Base-by-base conservation (phyloP, 1,140 invertebrate genomes). In the Eurosta solidaginis region DNA sequence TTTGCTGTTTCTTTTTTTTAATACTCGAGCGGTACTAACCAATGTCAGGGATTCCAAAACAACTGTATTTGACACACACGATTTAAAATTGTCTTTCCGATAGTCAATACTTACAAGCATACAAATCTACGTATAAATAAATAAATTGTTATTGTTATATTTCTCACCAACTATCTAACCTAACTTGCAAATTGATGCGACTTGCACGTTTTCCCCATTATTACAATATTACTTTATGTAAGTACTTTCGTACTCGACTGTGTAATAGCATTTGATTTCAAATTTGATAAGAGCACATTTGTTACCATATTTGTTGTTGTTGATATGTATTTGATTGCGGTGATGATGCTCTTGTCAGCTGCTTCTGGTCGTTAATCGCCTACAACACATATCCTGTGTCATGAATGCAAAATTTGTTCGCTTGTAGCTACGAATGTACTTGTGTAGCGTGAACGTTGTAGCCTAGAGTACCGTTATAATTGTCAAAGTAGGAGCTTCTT, bases 121-220 rank as follows among this genome's bases (percentile, higher is more conserved):
- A n/a, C n/a, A n/a, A n/a, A n/a, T n/a, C n/a, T 59, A 33, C 14
- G 7, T 47, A 14, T n/a, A 47, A 33, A 17, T 59, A 17, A 25
- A 29, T 59, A 36, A 17, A 33, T 59, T 25, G 27, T 12, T n/a
- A 47, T 17, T n/a, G n/a, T n/a, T n/a, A 33, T 33, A 29, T 59
- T 5, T 22, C 59, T 36, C 36, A 68, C 14, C 59, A 52, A 52
- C 25, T 25, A n/a, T n/a, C n/a, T n/a, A n/a, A n/a, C n/a, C n/a
- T n/a, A 42, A 40, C 27, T 40, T 20, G 33, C 27, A 20, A 42
- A 20, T 68, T 40, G 59, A 22, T 68, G 59, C 29, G 33, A 42
- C 33, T 68, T 68, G 59, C 59, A 68, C 33, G 59, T 68, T 68
- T 68, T 68, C 40, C 59, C 20, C 59, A 68, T 68, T 68, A 68